Evolutionary conservation across 37 sponge, comb jelly and placozoan genomes (phyloP).

Genomic region (Agelas oroides): DNA sequence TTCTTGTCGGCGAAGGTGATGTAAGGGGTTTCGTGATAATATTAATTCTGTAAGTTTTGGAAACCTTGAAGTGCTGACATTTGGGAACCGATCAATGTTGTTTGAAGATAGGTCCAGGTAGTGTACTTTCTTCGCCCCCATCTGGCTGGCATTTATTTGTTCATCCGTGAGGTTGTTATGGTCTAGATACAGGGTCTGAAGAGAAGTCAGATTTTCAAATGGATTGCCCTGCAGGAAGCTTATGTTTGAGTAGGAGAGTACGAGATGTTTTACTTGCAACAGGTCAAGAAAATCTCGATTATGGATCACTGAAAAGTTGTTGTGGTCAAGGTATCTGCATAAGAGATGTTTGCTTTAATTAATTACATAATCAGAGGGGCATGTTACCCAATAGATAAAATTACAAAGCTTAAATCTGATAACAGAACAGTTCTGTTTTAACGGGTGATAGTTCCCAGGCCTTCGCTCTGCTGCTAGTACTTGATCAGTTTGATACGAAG

Average conservation of each 20-base stretch:
- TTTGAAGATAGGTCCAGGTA: constrained; percentile 27
- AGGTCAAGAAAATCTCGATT: constrained; percentile 18
- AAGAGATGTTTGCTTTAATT: not conserved
- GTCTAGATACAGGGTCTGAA: constrained; percentile 6
- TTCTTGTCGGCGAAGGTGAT: not conserved
- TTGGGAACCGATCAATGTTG: constrained; percentile 13
- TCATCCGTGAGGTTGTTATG: constrained; percentile 21
- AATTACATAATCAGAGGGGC: too few relatives aligned
- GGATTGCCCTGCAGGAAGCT: constrained; percentile 1
- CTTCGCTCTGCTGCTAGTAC: too few relatives aligned
- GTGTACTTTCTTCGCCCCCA: not conserved
- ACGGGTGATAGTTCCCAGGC: too few relatives aligned
- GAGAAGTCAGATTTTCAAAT: not conserved
- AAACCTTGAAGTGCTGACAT: not conserved
- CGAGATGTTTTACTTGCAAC: not conserved
- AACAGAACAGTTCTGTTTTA: too few relatives aligned
- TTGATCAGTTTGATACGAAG: too few relatives aligned
- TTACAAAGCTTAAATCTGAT: too few relatives aligned
- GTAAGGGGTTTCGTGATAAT: constrained; percentile 16
- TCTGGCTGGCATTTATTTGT: not conserved
- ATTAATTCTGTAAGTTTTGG: constrained; percentile 9
- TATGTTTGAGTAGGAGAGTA: constrained; percentile 8
- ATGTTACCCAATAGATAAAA: too few relatives aligned
- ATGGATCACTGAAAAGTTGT: constrained; percentile 33
- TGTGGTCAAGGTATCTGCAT: constrained; percentile 8